Conservation (phyloP, 2,113 vertebrate genomes). For the Chelonoidis abingdonii region DNA sequence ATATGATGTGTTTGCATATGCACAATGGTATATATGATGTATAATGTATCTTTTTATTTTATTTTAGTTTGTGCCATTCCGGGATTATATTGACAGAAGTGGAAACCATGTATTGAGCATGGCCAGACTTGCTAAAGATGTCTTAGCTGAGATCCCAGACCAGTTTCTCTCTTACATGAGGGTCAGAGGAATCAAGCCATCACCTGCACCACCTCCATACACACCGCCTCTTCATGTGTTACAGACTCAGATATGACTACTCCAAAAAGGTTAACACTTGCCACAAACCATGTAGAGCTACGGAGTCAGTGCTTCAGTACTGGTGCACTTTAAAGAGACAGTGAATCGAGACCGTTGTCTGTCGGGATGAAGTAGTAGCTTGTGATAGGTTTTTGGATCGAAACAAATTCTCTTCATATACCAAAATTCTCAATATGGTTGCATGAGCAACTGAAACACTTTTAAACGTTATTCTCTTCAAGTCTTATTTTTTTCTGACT, state of each 20-base stretch:
- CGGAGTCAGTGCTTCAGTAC: conserved; percentile 6
- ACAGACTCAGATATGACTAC: conserved; percentile 94
- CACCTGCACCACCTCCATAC: conserved; percentile 93
- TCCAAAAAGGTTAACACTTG: neutral
- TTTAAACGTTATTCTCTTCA: conserved; percentile 74
- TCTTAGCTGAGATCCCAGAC: conserved; percentile 96
- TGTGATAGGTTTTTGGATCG: conserved; percentile 80
- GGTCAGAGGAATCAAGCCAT: conserved; percentile 95
- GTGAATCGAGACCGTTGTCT: conserved; percentile 27
- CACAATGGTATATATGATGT: neutral
- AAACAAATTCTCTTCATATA: conserved; percentile 81
- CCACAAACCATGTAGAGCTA: conserved; percentile 61
- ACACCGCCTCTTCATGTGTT: conserved; percentile 86
- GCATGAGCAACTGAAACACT: conserved; percentile 78
- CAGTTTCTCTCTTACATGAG: conserved; percentile 99
- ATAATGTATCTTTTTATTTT: neutral
- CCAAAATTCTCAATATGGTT: conserved; percentile 82
- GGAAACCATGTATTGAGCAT: conserved; percentile 97
- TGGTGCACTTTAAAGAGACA: conserved; percentile 65
- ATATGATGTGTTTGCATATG: neutral
- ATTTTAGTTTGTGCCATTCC: conserved; percentile 94
- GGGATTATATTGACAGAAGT: conserved; percentile 95
- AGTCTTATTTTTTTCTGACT: conserved; percentile 32
- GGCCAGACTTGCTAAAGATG: conserved; percentile 96
- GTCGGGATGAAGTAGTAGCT: conserved; percentile 71